Percentiles rank a stretch among this genome's conserved stretches.
These are phyloP conservation scores for Schizotus pectinicornis DNA, from an alignment of 2,888 invertebrate genomes.

Conservation along the genomic window DNA sequence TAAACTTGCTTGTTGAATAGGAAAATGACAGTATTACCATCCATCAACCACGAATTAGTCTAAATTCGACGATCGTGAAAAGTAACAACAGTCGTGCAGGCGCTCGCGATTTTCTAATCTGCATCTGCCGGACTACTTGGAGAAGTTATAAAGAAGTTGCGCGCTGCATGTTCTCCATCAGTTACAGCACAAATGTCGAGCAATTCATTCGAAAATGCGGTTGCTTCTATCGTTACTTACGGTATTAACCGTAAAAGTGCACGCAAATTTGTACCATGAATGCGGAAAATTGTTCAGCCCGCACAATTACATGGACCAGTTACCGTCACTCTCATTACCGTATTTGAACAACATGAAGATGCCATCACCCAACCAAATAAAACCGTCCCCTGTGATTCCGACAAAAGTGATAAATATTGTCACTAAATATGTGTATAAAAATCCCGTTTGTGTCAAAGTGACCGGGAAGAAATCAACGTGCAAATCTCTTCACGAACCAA, in stretches of 20 bases:
- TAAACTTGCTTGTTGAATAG: neutral
- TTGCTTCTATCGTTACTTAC: conserved; percentile 28
- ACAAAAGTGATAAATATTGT: conserved; percentile 53
- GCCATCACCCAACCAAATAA: conserved; percentile 42
- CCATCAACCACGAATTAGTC: conserved; percentile 1
- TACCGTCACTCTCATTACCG: conserved; percentile 51
- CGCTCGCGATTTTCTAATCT: conserved; percentile 31
- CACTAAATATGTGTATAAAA: conserved; percentile 53
- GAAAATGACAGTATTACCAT: neutral
- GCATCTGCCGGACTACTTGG: conserved; percentile 37
- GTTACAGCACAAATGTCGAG: conserved; percentile 37
- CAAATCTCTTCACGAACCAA: conserved; percentile 35
- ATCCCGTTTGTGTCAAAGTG: conserved; percentile 55
- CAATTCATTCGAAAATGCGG: conserved; percentile 31
- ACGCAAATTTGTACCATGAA: conserved; percentile 39
- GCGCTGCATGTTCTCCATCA: conserved; percentile 34
- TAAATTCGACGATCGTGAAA: neutral
- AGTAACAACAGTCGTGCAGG: conserved; percentile 10
- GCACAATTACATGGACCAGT: conserved; percentile 48
- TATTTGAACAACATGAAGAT: conserved; percentile 49
- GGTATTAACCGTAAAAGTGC: conserved; percentile 24
- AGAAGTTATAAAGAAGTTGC: conserved; percentile 40
- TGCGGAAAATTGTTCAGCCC: conserved; percentile 50
- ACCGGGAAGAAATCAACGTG: conserved; percentile 42
- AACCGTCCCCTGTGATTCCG: conserved; percentile 50